Conservation (phyloP, 1,140 invertebrate genomes). For the Bombus balteatus region DNA sequence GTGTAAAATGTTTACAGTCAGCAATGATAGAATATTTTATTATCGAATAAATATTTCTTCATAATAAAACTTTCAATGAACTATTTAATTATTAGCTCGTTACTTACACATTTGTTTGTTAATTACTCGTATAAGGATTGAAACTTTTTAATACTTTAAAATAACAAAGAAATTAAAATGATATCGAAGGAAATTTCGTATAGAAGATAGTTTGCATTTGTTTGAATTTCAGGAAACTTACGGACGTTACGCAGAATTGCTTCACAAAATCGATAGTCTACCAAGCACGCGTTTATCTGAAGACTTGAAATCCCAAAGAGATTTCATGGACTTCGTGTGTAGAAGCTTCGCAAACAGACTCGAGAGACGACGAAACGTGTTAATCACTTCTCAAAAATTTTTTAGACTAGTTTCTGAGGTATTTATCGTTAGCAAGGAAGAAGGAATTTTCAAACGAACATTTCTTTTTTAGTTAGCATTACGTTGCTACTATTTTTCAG, state of each 20-base stretch:
- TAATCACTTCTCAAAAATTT: slow-evolving; percentile 90
- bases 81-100: no score
- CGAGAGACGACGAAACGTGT: slow-evolving; percentile 88
- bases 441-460: background rate
- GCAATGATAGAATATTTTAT: background rate
- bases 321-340: slow-evolving; percentile 92
- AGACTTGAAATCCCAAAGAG: slow-evolving; percentile 86
- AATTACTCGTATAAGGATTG: background rate
- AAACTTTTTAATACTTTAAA: background rate
- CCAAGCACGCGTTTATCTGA: slow-evolving; percentile 82
- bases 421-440: background rate
- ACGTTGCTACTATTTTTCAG: slow-evolving; percentile 69
- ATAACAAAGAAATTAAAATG: background rate
- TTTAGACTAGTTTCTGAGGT: slow-evolving; percentile 90
- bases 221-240: slow-evolving; percentile 85
- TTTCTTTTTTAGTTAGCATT: background rate
- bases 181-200: no score
- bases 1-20: background rate
- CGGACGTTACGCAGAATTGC: slow-evolving; percentile 89
- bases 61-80: no score
- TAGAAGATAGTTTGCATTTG: no score
- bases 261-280: slow-evolving; percentile 87
- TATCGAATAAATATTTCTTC: background rate
- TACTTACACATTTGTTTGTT: no score
- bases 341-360: slow-evolving; percentile 90